Evolutionary conservation across 2,888 invertebrate species (phyloP).

Genomic region (Pheosia tremula): DNA sequence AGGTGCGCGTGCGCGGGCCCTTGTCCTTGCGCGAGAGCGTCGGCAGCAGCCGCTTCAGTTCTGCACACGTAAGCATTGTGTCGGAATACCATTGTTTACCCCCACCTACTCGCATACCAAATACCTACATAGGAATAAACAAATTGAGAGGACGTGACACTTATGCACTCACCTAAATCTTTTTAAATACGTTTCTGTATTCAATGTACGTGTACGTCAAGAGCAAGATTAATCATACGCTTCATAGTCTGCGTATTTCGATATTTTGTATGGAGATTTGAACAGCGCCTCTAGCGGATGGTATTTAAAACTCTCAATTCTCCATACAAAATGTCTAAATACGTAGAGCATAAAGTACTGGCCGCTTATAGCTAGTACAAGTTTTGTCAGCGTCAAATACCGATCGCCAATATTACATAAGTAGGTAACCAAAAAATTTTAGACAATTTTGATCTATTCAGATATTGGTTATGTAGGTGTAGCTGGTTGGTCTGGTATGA

Average conservation of each 20-base stretch:
- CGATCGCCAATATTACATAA: background rate
- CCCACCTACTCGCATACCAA: background rate
- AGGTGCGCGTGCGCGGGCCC: conserved; percentile 80
- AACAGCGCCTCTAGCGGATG: no score
- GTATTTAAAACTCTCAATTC: no score
- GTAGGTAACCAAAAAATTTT: background rate
- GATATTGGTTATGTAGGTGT: no score
- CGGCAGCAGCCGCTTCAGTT: conserved; percentile 76
- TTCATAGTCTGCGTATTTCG: no score
- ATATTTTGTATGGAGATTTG: no score
- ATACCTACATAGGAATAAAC: background rate
- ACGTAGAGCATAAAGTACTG: no score
- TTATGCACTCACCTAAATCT: background rate
- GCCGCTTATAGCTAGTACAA: no score
- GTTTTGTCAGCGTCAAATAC: no score
- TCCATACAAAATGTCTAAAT: no score
- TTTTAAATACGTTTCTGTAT: background rate
- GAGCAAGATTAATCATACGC: no score
- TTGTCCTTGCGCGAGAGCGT: conserved; percentile 76
- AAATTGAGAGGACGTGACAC: background rate
- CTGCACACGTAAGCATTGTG: conserved; percentile 43
- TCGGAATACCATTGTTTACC: conserved; percentile 9
- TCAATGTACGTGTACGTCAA: no score
- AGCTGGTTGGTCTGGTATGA: no score
- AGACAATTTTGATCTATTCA: background rate